Percentiles rank a stretch among this genome's conserved stretches.
phyloP scores from a whole-genome alignment of 2,797 vertebrate species.

The Sebastes vulpes region DNA sequence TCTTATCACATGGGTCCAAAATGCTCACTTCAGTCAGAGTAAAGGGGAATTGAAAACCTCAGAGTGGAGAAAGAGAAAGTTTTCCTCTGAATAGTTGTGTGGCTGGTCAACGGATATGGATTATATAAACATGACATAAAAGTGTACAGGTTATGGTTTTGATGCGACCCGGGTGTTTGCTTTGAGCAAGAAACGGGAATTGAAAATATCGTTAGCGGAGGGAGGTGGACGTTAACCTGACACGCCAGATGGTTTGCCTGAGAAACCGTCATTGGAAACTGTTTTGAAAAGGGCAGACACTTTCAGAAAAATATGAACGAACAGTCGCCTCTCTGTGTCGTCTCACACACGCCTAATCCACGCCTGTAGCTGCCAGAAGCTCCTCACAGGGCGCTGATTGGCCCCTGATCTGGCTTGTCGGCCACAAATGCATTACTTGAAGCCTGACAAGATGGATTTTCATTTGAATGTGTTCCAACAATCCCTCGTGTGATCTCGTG shows the following conservation, averaged over 20 bases:
- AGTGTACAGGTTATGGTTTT: background rate
- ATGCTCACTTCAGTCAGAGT: background rate
- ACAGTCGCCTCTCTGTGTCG: no score
- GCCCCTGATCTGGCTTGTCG: background rate
- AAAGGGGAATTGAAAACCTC: constrained; percentile 50
- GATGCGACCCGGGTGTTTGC: background rate
- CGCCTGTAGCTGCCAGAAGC: no score
- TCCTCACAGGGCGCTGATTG: no score
- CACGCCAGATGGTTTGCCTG: background rate
- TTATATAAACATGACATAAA: background rate
- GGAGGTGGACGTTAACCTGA: background rate
- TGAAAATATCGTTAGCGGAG: background rate
- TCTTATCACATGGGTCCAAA: constrained; percentile 13
- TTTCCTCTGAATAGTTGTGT: background rate
- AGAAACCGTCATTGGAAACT: background rate
- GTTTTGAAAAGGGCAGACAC: background rate
- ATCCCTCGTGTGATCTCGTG: background rate
- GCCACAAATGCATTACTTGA: background rate
- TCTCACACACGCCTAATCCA: no score
- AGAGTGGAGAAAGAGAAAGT: background rate
- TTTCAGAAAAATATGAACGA: background rate
- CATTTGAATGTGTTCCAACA: background rate
- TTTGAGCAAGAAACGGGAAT: background rate
- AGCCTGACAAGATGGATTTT: background rate
- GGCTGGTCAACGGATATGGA: background rate